Evolutionary conservation across 2,888 invertebrate genomes (phyloP), one percentile per base, ranked within the genome.

Genomic region (Trichogramma dendrolimi): DNA sequence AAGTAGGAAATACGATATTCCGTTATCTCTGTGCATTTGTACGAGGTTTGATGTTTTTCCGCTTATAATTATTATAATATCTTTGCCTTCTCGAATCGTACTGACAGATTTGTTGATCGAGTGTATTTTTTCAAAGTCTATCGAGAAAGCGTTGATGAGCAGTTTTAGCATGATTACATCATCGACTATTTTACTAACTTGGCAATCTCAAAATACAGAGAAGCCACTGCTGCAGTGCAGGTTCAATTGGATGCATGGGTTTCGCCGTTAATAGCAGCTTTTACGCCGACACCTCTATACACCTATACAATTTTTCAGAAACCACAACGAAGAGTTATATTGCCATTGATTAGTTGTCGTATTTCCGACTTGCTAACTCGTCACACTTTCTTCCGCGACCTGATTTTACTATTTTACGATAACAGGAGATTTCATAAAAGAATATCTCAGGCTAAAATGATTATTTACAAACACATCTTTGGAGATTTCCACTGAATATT

Each of bases 181-280:
- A 54, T 44, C 41, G 53, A 53, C 46, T 54, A 53, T 47, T 44
- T 44, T 55, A 51, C 54, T 39, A 44, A 42, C 14, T 48, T 39
- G 54, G 43, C 27, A 8, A 6, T 39, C 38, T 8, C n/a, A 55
- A 50, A 49, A 58, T 57, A 47, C n/a, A 47, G 47, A 47, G 47
- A 51, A 27, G 3, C 27, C 27, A 27, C 27, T 27, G 27, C 27
- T 27, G 27, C 40, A 47, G 50, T 4, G 44, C 44, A n/a, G 53
- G 8, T 39, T 64, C 58, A 43, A 60, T 61, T 57, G 59, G 59
- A 64, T 59, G 42, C 61, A 4, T n/a, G 52, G 57, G 42, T 47
- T 52, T 56, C 53, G 59, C 43, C 59, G 61, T 56, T 55, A 61
- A 64, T 61, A 61, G 58, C 53, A 27, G 27, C 27, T 27, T 27